Percentiles rank a stretch among this genome's conserved stretches.
phyloP scores from a whole-genome alignment of 2,113 vertebrate species.

The Gymnobelideus leadbeateri region DNA sequence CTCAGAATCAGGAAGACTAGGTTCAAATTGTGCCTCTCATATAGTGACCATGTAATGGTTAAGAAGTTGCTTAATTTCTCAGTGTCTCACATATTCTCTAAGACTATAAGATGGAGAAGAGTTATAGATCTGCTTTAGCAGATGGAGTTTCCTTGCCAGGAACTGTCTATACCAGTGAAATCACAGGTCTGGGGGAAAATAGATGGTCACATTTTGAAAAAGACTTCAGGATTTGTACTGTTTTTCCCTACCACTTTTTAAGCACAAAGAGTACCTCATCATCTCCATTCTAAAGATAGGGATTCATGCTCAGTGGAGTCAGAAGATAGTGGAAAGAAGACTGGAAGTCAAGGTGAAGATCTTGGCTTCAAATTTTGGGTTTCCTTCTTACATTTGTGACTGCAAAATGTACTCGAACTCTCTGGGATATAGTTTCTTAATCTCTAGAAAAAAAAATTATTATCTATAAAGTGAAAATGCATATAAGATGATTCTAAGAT shows the following conservation, averaged over 20 bases:
- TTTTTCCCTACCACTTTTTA: neutral
- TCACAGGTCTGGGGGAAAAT: neutral
- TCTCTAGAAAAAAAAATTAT: neutral
- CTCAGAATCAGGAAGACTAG: neutral
- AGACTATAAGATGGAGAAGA: neutral
- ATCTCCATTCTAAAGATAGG: neutral
- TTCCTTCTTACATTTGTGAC: neutral
- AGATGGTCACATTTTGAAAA: neutral
- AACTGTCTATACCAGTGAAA: neutral
- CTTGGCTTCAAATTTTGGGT: neutral
- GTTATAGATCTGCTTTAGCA: neutral
- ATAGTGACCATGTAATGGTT: neutral
- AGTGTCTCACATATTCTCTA: neutral
- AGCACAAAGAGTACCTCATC: neutral
- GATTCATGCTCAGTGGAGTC: neutral
- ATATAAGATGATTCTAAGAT: neutral
- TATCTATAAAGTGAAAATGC: neutral
- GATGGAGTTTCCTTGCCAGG: neutral
- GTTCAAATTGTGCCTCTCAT: neutral
- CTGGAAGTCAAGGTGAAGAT: neutral
- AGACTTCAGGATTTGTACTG: neutral
- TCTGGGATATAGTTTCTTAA: neutral
- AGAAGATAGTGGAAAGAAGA: neutral
- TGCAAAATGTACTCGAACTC: neutral
- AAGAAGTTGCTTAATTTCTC: neutral